Evolutionary conservation across 2,113 vertebrate genomes (phyloP).

Genomic region (Callorhinus ursinus): DNA sequence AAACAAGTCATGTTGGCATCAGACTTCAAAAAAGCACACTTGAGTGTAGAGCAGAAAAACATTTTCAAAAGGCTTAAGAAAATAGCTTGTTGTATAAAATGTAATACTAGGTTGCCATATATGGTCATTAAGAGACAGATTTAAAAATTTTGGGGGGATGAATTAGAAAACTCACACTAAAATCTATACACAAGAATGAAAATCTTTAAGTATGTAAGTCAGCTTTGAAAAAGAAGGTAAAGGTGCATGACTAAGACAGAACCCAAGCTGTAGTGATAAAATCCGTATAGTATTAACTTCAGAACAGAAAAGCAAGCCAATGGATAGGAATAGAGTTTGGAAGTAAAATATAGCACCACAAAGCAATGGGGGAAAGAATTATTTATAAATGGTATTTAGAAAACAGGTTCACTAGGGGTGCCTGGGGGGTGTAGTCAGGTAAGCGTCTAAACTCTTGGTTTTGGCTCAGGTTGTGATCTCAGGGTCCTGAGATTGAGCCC

Average conservation of each 20-base stretch:
- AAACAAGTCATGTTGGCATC: background rate
- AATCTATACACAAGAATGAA: background rate
- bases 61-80: conserved; percentile 21
- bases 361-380: background rate
- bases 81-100: conserved; percentile 1
- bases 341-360: background rate
- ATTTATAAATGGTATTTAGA: background rate
- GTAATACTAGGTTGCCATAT: background rate
- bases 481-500: background rate
- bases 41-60: background rate
- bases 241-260: background rate
- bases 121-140: background rate
- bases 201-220: background rate
- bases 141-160: background rate
- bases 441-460: background rate
- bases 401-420: background rate
- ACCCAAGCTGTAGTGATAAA: background rate
- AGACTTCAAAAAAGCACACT: background rate
- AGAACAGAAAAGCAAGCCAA: background rate
- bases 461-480: background rate
- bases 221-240: background rate
- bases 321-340: background rate
- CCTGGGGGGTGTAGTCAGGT: background rate
- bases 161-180: conserved; percentile 25
- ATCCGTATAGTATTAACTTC: background rate